Base-by-base conservation (phyloP, 2,113 vertebrate species). In the Burhinus oedicnemus region DNA sequence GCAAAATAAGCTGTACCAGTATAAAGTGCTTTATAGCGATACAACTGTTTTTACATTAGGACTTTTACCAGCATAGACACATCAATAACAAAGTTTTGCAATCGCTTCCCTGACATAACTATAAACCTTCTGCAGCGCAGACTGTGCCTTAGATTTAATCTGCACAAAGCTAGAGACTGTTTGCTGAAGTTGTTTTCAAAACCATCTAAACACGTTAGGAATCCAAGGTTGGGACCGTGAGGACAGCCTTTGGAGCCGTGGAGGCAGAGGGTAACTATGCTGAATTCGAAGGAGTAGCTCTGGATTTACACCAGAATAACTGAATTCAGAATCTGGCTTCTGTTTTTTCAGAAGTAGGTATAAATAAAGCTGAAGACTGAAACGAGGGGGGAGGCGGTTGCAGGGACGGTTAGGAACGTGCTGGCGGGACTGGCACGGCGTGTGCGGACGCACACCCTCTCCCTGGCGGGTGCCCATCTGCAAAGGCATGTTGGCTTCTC, bases 11-110 rank as follows among this genome's bases (percentile, higher is more conserved):
- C 89, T 87, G 91, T 79, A 89, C 94, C 76, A 81, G 52, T 82
- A 87, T 55, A 92, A 95, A 91, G 95, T 91, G 93, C 87, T 96
- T 96, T 93, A 93, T 76, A 85, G 78, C 13, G 34, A 64, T 68
- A 95, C 93, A 91, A 60, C 88, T 57, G 77, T 38, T 84, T 80
- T 54, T 23, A 42, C 52, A 64, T 80, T 25, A 86, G 62, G 72
- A 80, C 45, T 92, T 77, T 36, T 30, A 75, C 76, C 68, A 64
- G 38, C 68, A 25, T 2, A 47, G 45, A 71, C 76, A 62, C 84
- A 72, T 80, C 11, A 8, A 54, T 40, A 81, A 30, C 79, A 68
- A 66, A 80, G 34, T 62, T 88, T 83, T 92, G 93, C 68, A 78
- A 22, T 90, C 92, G 36, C 38, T 75, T 84, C 92, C 64, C 55